phyloP scores from a whole-genome alignment of 1,140 invertebrate species.

The Hyles euphorbiae region DNA sequence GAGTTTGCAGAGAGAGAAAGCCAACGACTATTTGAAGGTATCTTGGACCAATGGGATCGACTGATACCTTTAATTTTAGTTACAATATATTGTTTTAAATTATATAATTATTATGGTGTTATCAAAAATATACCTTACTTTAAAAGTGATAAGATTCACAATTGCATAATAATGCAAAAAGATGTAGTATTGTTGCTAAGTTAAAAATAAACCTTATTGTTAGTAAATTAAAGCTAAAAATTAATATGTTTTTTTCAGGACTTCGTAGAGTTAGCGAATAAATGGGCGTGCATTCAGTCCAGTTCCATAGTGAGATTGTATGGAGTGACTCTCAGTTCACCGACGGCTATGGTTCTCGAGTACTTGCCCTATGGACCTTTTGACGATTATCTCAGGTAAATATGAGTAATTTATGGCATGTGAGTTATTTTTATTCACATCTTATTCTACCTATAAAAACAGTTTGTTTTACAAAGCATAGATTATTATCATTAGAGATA shows the following conservation, averaged over 20 bases:
- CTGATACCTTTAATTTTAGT: not conserved
- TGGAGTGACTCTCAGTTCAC: conserved; percentile 84
- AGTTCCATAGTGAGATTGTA: conserved; percentile 84
- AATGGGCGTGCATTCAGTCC: conserved; percentile 85
- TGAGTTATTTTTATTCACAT: no score
- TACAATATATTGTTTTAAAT: not conserved
- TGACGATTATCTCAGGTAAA: conserved; percentile 81
- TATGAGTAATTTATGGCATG: not conserved
- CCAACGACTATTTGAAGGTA: conserved; percentile 77
- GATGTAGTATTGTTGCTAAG: no score
- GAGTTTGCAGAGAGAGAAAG: conserved; percentile 80
- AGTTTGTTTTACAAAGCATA: no score
- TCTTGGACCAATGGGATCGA: conserved; percentile 1
- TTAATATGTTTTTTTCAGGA: conserved; percentile 74
- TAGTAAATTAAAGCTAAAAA: not conserved
- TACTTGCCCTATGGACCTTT: conserved; percentile 85
- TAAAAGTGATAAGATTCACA: no score
- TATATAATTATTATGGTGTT: no score
- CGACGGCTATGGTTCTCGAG: conserved; percentile 89
- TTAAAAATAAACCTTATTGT: no score
- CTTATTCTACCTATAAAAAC: no score
- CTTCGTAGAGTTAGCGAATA: conserved; percentile 84
- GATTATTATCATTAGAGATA: no score
- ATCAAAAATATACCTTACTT: no score
- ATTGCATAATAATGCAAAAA: no score